Evolutionary conservation across 1,140 invertebrate species (phyloP).

Genomic region (Aphidius ervi): DNA sequence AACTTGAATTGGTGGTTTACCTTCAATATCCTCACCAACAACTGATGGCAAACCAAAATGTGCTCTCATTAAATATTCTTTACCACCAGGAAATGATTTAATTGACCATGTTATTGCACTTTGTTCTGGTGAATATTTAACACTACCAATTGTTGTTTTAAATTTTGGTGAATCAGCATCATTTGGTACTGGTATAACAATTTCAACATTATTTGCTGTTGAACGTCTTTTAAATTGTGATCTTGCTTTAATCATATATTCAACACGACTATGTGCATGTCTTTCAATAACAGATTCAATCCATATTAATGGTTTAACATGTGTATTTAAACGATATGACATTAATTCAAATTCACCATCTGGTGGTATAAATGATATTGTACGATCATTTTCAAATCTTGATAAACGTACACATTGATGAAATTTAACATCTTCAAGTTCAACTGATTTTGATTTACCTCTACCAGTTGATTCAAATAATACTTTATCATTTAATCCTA

Average conservation of each 20-base stretch:
- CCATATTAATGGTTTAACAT: slow-evolving; percentile 98
- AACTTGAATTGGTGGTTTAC: slow-evolving; percentile 96
- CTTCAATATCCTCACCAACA: slow-evolving; percentile 90
- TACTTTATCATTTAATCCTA: slow-evolving; percentile 99
- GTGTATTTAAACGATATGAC: slow-evolving; percentile 97
- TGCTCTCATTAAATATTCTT: slow-evolving; percentile 98
- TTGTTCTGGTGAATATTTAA: slow-evolving; percentile 96
- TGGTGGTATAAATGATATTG: slow-evolving; percentile 98
- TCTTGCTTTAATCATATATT: slow-evolving; percentile 99
- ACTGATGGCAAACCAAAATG: slow-evolving; percentile 99
- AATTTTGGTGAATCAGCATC: slow-evolving; percentile 99
- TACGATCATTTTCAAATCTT: slow-evolving; percentile 96
- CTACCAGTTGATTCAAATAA: slow-evolving; percentile 96
- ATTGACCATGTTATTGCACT: slow-evolving; percentile 99
- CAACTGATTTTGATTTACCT: slow-evolving; percentile 98
- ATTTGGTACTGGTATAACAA: slow-evolving; percentile 96
- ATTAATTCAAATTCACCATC: slow-evolving; percentile 99
- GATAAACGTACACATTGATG: slow-evolving; percentile 98
- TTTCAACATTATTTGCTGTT: slow-evolving; percentile 99
- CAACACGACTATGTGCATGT: slow-evolving; percentile 96
- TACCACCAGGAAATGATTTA: slow-evolving; percentile 98
- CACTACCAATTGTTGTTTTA: slow-evolving; percentile 96
- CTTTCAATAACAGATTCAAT: slow-evolving; percentile 99
- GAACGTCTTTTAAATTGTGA: slow-evolving; percentile 98
- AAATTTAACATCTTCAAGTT: slow-evolving; percentile 99